Conservation (phyloP, 2,888 invertebrate genomes). For the Chromoteleia sp. region DNA sequence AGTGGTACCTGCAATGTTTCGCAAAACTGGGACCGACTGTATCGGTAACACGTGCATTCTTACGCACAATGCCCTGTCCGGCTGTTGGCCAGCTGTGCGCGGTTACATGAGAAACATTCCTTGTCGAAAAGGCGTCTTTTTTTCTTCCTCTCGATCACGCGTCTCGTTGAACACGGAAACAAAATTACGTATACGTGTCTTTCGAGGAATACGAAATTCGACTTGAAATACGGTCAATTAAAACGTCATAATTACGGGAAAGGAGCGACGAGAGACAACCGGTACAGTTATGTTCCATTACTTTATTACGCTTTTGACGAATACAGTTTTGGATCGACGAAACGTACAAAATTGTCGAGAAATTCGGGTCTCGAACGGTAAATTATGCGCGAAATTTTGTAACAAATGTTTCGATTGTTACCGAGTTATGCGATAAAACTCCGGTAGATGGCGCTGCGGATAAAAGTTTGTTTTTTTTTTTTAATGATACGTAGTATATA, state of each 20-base stretch:
- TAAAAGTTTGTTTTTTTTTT: too few relatives aligned
- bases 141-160: conserved; percentile 27
- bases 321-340: not conserved
- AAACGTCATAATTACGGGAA: conserved; percentile 24
- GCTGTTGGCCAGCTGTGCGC: conserved; percentile 59
- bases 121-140: conserved; percentile 33
- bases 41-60: conserved; percentile 41
- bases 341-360: not conserved
- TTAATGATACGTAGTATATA: too few relatives aligned
- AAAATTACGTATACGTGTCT: conserved; percentile 24
- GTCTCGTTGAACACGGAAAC: conserved; percentile 44
- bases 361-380: too few relatives aligned
- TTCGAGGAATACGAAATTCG: conserved; percentile 26
- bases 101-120: conserved; percentile 44
- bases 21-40: conserved; percentile 41
- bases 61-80: conserved; percentile 47
- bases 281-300: conserved; percentile 13
- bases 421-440: too few relatives aligned
- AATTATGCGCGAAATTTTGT: too few relatives aligned
- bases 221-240: conserved; percentile 23
- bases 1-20: conserved; percentile 44
- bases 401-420: too few relatives aligned
- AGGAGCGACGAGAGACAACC: not conserved
- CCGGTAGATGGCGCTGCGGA: too few relatives aligned
- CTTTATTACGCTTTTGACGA: not conserved